phyloP scores from a whole-genome alignment of 1,140 invertebrate genomes.

The Eufriesea mexicana region DNA sequence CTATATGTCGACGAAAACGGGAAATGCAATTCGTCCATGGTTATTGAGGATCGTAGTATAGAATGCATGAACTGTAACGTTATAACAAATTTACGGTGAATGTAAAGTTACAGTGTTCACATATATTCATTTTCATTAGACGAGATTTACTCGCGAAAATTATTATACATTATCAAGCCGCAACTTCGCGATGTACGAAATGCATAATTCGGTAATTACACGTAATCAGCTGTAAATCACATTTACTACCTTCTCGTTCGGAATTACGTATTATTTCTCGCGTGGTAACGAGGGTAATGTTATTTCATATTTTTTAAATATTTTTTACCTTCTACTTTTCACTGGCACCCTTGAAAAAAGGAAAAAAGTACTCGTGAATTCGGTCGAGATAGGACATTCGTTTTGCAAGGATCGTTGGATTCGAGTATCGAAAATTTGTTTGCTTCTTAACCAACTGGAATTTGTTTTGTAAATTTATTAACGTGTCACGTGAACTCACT shows the following conservation, averaged over 20 bases:
- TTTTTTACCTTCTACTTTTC: background rate
- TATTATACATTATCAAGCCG: background rate
- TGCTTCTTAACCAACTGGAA: background rate
- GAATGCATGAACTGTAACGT: background rate
- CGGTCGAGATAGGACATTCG: background rate
- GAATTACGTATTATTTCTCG: slow-evolving; percentile 13
- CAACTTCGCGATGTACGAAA: background rate
- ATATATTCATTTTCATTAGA: slow-evolving; percentile 5
- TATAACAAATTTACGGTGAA: background rate
- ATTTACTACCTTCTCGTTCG: slow-evolving; percentile 3
- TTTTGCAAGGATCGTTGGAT: background rate
- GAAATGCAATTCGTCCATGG: too few species aligned
- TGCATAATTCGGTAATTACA: slow-evolving; percentile 24
- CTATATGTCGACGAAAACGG: too few species aligned
- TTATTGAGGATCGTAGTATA: background rate
- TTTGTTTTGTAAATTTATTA: slow-evolving; percentile 6
- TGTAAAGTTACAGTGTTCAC: background rate
- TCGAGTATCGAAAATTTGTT: slow-evolving; percentile 22
- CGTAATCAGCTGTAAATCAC: slow-evolving; percentile 28
- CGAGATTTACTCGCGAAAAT: background rate
- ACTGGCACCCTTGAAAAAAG: too few species aligned
- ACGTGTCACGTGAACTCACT: background rate
- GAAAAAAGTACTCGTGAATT: too few species aligned
- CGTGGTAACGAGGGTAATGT: background rate
- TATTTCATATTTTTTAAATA: background rate